Percentiles rank a stretch among this genome's conserved stretches.
phyloP scores from a whole-genome alignment of 1,140 invertebrate genomes.

The Drosophila murphyi region DNA sequence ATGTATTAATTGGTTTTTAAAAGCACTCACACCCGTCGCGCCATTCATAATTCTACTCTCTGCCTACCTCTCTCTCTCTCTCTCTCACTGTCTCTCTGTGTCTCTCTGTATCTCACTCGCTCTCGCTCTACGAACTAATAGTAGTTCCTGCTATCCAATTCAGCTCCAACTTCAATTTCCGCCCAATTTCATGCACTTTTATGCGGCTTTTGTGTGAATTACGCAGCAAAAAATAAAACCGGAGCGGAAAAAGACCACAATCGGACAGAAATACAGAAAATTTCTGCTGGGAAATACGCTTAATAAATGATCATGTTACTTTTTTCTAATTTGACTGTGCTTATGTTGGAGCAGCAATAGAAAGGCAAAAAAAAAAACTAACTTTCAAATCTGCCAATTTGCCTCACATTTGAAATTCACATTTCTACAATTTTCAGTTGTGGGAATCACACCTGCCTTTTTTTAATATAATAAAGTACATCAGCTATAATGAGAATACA shows the following conservation, averaged over 20 bases:
- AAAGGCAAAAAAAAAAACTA: conserved; percentile 25
- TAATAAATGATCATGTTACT: conserved; percentile 67
- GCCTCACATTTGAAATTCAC: conserved; percentile 21
- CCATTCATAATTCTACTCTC: conserved; percentile 69
- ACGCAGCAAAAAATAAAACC: conserved; percentile 71
- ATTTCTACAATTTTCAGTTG: background rate
- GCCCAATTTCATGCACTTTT: conserved; percentile 80
- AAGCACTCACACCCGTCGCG: conserved; percentile 76
- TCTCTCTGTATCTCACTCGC: no score
- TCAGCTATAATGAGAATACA: background rate
- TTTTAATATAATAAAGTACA: background rate
- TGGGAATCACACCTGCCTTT: background rate
- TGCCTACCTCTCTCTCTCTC: background rate
- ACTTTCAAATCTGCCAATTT: conserved; percentile 67
- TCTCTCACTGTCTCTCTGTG: conserved; percentile 16
- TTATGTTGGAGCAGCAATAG: conserved; percentile 43
- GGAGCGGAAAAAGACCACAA: conserved; percentile 60
- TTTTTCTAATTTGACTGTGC: conserved; percentile 64
- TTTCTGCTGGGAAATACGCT: conserved; percentile 52
- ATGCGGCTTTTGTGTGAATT: conserved; percentile 76
- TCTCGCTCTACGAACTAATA: no score
- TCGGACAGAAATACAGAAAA: conserved; percentile 15
- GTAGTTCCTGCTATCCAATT: no score
- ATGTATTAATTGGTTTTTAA: conserved; percentile 83
- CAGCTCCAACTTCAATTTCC: conserved; percentile 70